Conservation (phyloP, 2,797 vertebrate genomes). For the Amphiprion clarkii region DNA sequence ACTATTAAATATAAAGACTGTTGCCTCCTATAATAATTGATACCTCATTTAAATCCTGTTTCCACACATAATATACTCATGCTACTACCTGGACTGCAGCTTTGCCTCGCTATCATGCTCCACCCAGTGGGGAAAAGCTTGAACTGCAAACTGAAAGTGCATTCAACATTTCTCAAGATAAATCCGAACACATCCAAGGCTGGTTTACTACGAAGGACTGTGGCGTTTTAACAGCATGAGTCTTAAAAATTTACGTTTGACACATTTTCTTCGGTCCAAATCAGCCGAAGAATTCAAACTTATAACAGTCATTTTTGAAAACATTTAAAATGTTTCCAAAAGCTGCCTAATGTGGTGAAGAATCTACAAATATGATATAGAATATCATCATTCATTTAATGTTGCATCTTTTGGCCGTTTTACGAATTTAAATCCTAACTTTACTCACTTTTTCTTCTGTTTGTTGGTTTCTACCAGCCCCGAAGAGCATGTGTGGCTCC, state of each 20-base stretch:
- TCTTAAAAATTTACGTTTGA: neutral
- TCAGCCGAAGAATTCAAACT: neutral
- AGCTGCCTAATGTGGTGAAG: neutral
- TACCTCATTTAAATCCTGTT: conserved; percentile 57
- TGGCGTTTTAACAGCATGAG: conserved; percentile 6
- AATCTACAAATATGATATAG: neutral
- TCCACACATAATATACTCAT: neutral
- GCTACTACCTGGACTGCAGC: conserved; percentile 10
- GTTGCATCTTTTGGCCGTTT: neutral
- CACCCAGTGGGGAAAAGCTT: conserved; percentile 58
- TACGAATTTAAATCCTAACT: neutral
- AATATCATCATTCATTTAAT: too few relatives aligned
- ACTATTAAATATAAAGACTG: conserved; percentile 1
- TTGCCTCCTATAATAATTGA: conserved; percentile 16
- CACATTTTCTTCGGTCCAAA: neutral
- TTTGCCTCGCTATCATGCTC: conserved; percentile 26
- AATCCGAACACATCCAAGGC: neutral
- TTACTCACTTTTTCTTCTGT: neutral
- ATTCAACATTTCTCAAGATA: too few relatives aligned
- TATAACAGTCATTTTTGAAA: neutral
- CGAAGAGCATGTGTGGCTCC: neutral
- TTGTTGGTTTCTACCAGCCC: neutral
- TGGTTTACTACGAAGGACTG: neutral
- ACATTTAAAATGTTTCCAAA: conserved; percentile 1
- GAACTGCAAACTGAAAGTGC: conserved; percentile 26